phyloP scores from a whole-genome alignment of 2,888 invertebrate genomes.

The Caenorhabditis afra region DNA sequence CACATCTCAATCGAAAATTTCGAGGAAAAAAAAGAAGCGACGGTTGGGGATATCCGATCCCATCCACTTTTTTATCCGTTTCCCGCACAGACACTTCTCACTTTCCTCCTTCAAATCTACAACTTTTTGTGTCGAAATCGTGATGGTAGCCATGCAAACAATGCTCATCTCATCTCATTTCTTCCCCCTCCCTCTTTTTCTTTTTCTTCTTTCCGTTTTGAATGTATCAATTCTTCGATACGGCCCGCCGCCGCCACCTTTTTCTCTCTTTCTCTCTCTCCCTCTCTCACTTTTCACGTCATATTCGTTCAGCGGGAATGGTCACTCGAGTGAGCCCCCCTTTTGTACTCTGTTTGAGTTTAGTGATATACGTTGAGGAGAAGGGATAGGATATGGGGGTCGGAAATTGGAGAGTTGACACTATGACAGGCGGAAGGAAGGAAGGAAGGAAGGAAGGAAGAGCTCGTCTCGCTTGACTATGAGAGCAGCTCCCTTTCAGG shows the following conservation, averaged over 20 bases:
- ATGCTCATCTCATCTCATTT: conserved; percentile 10
- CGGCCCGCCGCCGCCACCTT: too few relatives aligned
- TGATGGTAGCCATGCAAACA: conserved; percentile 26
- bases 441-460: too few relatives aligned
- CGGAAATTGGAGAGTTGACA: conserved; percentile 23
- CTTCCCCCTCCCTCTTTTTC: too few relatives aligned
- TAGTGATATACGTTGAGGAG: too few relatives aligned
- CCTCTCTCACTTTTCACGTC: conserved; percentile 11
- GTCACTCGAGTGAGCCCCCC: neutral
- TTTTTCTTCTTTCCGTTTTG: neutral
- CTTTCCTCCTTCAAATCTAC: neutral
- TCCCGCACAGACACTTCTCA: neutral
- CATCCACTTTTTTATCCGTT: neutral
- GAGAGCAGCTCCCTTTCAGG: too few relatives aligned
- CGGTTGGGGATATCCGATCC: too few relatives aligned
- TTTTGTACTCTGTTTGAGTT: conserved; percentile 7
- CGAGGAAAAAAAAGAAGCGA: too few relatives aligned
- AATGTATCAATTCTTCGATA: conserved; percentile 12
- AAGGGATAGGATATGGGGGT: neutral
- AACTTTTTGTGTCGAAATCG: conserved; percentile 19
- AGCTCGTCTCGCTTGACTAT: neutral
- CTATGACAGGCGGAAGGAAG: conserved; percentile 30
- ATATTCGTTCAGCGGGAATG: neutral
- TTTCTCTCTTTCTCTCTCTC: too few relatives aligned
- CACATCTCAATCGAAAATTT: too few relatives aligned